phyloP scores from a whole-genome alignment of 2,888 invertebrate species.

The Anarsia innoxiella region DNA sequence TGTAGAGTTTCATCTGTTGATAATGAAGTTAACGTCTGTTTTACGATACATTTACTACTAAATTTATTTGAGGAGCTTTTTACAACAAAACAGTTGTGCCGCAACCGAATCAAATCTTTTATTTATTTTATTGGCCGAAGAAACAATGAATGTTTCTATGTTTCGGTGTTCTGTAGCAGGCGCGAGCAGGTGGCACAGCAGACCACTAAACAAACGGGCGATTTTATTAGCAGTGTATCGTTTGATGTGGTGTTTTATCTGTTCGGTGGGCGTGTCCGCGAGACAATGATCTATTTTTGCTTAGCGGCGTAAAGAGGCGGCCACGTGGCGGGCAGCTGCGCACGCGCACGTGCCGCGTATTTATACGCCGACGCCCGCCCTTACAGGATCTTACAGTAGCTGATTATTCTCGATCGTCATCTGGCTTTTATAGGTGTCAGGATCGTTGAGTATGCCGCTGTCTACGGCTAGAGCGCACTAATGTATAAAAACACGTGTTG shows the following conservation, averaged over 20 bases:
- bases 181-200: constrained; percentile 4
- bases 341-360: constrained; percentile 66
- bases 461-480: constrained; percentile 1
- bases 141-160: constrained; percentile 19
- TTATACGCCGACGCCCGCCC: constrained; percentile 55
- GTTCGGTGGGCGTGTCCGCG: constrained; percentile 59
- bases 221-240: constrained; percentile 50
- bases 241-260: constrained; percentile 73
- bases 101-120: constrained; percentile 7
- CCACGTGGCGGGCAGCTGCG: constrained; percentile 73
- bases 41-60: not conserved
- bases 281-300: constrained; percentile 74
- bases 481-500: constrained; percentile 5
- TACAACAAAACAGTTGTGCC: constrained; percentile 2
- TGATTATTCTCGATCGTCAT: constrained; percentile 18
- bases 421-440: constrained; percentile 14
- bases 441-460: constrained; percentile 4
- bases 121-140: constrained; percentile 10
- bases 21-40: not conserved
- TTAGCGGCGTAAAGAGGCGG: constrained; percentile 55
- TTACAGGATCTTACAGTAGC: constrained; percentile 23
- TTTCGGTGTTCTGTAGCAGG: constrained; percentile 12
- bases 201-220: constrained; percentile 34
- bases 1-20: not conserved
- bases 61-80: constrained; percentile 2